Conservation (phyloP, 2,888 invertebrate species). For the Netelia virgata region DNA sequence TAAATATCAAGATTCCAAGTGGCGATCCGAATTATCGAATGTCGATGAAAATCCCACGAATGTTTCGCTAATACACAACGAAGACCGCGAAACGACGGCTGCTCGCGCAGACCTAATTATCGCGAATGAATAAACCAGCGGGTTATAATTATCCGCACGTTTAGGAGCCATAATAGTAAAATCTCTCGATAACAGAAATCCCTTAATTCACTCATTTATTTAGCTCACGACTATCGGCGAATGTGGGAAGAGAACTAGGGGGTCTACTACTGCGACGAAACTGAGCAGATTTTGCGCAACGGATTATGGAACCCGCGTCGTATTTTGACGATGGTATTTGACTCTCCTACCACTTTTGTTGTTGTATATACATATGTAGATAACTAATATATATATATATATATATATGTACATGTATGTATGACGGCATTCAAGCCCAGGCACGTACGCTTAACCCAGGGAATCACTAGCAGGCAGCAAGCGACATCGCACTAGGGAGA, state of each 20-base stretch:
- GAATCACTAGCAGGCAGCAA: constrained; percentile 45
- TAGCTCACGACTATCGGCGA: constrained; percentile 44
- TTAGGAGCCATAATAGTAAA: constrained; percentile 32
- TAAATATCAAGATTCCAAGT: too few relatives aligned
- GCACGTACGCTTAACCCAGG: constrained; percentile 48
- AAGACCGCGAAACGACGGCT: not conserved
- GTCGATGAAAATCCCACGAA: not conserved
- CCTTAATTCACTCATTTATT: constrained; percentile 47
- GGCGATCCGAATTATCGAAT: not conserved
- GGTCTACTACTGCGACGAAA: constrained; percentile 42
- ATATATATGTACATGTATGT: not conserved
- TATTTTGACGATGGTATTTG: constrained; percentile 68
- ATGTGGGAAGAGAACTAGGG: not conserved
- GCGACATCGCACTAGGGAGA: constrained; percentile 39
- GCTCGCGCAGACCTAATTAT: constrained; percentile 8
- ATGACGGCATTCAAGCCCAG: constrained; percentile 56
- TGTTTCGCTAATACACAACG: not conserved
- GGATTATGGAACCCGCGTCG: constrained; percentile 58
- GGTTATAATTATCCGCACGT: constrained; percentile 2
- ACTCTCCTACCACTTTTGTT: constrained; percentile 27
- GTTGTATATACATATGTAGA: too few relatives aligned
- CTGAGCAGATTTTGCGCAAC: constrained; percentile 60
- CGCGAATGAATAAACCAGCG: not conserved
- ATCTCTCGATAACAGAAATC: constrained; percentile 46
- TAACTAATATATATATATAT: too few relatives aligned